Base-by-base conservation (phyloP, 2,888 invertebrate genomes). In the Charanyca ferruginea region DNA sequence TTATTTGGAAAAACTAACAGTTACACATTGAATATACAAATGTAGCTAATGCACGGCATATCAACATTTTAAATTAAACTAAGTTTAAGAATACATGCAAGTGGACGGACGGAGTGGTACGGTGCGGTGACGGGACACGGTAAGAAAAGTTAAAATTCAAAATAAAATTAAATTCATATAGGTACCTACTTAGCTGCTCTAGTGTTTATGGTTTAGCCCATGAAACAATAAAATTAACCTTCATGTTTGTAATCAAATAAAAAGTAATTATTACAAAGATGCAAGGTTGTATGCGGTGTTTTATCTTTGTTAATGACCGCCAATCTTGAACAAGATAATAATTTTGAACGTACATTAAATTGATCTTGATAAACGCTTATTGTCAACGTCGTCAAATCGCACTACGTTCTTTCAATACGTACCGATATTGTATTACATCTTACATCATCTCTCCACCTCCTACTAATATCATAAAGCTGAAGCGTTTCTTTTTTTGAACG, bases 381-480 rank as follows among this genome's bases (percentile, higher is more conserved):
- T 28, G 57, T 35, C 22, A 28, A 22, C 6, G 45, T 42, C 42
- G 7, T 18, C 32, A 38, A 52, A 55, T 62, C 22, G 13, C 6
- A 28, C 25, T 41, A 41, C n/a, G 35, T 38, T 41, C 11, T 42
- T 42, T 7, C 18, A 41, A 20, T 28, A 28, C 4, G 38, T 23
- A 64, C 23, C 42, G 25, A 25, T 57, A 54, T 66, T 57, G 25
- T 66, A 53, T 72, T 54, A 73, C 73, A 44, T 66, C 53, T 72
- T 54, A 73, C 73, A 44, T 54, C 66, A 66, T 57, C 20, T 45
- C n/a, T 23, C 47, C 41, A 48, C n/a, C n/a, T n/a, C n/a, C n/a
- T n/a, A n/a, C n/a, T n/a, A n/a, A n/a, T n/a, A n/a, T n/a, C n/a
- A n/a, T n/a, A n/a, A n/a, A n/a, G n/a, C n/a, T n/a, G n/a, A n/a